Conservation (phyloP, 1,140 invertebrate species). For the Monochamus saltuarius region DNA sequence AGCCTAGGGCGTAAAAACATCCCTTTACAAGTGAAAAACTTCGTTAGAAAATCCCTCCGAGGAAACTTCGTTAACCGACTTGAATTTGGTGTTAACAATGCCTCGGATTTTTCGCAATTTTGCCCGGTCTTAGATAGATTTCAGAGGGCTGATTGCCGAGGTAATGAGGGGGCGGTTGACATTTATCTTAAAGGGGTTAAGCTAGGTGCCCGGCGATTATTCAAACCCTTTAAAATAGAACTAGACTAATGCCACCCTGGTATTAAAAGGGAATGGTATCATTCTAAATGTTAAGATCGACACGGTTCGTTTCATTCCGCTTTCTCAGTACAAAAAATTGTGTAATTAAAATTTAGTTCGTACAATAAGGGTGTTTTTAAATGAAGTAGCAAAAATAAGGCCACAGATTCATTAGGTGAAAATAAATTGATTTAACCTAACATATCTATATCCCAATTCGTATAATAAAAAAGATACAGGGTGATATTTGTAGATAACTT, state of each 20-base stretch:
- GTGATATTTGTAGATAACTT: too few species aligned
- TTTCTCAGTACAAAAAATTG: too few species aligned
- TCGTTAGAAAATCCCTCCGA: constrained; percentile 41
- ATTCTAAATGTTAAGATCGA: constrained; percentile 11
- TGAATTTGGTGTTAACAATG: constrained; percentile 42
- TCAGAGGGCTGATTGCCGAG: constrained; percentile 37
- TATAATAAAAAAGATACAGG: too few species aligned
- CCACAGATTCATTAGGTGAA: too few species aligned
- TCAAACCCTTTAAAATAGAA: constrained; percentile 43
- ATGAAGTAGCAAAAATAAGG: too few species aligned
- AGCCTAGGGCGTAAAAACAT: constrained; percentile 50
- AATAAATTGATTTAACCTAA: too few species aligned
- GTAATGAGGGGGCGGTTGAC: constrained; percentile 43
- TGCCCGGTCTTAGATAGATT: constrained; percentile 29
- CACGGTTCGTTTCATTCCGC: neutral
- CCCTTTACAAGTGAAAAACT: constrained; percentile 42
- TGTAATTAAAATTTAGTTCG: too few species aligned
- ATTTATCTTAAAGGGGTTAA: constrained; percentile 45
- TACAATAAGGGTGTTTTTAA: too few species aligned
- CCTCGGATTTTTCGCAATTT: constrained; percentile 41
- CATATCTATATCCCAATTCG: too few species aligned
- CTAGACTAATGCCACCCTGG: constrained; percentile 38
- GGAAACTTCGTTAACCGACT: constrained; percentile 42
- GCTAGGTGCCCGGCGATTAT: constrained; percentile 37
- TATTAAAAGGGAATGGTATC: constrained; percentile 33